Evolutionary conservation across 2,113 vertebrate species (phyloP).

Genomic region (Pseudorectes ferrugineus): DNA sequence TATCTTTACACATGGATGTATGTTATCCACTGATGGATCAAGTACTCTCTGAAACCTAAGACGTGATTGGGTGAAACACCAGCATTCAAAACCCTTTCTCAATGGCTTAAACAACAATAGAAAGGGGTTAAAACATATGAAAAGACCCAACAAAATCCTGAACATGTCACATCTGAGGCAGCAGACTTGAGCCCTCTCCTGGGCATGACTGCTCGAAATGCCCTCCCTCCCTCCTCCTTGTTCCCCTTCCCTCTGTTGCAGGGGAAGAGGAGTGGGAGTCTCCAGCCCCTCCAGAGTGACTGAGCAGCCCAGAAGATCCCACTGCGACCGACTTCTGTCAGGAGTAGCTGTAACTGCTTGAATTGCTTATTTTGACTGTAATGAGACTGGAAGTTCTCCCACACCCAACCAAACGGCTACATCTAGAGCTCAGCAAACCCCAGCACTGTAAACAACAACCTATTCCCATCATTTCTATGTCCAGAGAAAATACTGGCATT

Average conservation of each 20-base stretch:
- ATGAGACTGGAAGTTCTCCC: neutral
- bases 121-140: neutral
- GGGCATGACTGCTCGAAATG: rapidly evolving
- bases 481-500: neutral
- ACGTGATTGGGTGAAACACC: neutral
- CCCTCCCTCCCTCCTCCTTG: neutral
- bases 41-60: neutral
- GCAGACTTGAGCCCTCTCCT: neutral
- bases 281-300: neutral
- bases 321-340: neutral
- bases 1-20: neutral
- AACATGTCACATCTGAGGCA: neutral
- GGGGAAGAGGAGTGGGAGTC: neutral
- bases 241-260: neutral
- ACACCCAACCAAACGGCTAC: rapidly evolving
- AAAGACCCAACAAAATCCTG: neutral
- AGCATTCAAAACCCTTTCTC: neutral
- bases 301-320: neutral
- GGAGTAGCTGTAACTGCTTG: neutral
- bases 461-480: rapidly evolving
- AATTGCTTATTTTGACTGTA: neutral
- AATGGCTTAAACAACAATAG: neutral
- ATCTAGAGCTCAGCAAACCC: neutral
- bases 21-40: neutral
- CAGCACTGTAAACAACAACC: neutral